Evolutionary conservation across 1,140 invertebrate genomes (phyloP), one percentile per base, ranked within the genome.

Genomic region (Magallana angulata): DNA sequence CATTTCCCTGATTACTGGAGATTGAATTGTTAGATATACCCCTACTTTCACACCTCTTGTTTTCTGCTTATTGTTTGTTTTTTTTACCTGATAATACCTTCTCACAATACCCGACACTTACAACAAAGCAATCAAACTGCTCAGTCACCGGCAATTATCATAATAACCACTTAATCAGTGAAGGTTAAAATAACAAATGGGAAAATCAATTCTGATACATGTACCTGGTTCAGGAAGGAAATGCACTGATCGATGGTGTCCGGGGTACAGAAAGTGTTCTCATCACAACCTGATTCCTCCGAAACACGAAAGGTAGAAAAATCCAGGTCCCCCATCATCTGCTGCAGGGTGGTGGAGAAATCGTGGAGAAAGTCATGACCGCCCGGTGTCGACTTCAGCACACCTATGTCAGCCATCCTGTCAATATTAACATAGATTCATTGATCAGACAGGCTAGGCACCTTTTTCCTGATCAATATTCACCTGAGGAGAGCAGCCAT

Each of bases 211-310:
- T 12, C 60, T 4, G 36, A 1, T 24, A 24, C 24, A 24, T 60
- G 71, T 83, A 92, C 92, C 91, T 91, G 91, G 83, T 90, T 92
- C 4, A 92, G 80, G 56, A 91, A 91, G n/a, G 86, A 85, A 7
- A 92, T 81, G 82, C 90, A 91, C 56, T 90, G 87, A 16, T 90
- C 83, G 5, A 92, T 60, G 84, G 91, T 92, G 57, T 90, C 86
- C 8, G 84, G 85, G 16, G 87, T 90, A 87, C 92, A 92, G 82
- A 92, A 92, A 14, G 88, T 86, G 68, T 87, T 89, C 57, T 90
- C 86, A 86, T 90, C 86, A 60, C 83, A 87, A 5, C 56, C 59
- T 14, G 57, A 57, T n/a, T 82, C 81, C 7, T 82, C 7, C 57
- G 30, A n/a, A 59, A 80, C 82, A n/a, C n/a, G 7, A n/a, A 59